A percentile compares a stretch with the other conserved stretches of the same genome.
Evolutionary conservation across 1,140 invertebrate genomes (phyloP).

Genomic region (Achroia grisella): DNA sequence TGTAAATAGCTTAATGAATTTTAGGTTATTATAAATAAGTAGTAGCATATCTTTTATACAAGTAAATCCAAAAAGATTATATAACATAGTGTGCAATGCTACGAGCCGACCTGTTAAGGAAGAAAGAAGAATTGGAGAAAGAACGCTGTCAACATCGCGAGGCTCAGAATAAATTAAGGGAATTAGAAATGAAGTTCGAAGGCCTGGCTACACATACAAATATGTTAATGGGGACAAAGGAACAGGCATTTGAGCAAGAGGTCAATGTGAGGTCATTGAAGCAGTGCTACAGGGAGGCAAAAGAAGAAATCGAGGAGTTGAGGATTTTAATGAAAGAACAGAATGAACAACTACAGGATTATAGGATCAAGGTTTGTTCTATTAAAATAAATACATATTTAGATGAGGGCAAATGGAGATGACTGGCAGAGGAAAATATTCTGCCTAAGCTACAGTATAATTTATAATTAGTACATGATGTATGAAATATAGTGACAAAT

Average conservation of each 20-base stretch:
- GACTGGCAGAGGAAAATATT: too few species aligned
- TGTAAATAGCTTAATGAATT: too few species aligned
- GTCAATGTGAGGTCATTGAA: conserved; percentile 76
- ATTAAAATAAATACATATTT: too few species aligned
- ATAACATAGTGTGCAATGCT: conserved; percentile 52
- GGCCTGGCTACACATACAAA: conserved; percentile 53
- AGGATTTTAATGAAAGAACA: conserved; percentile 81
- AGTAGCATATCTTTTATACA: too few species aligned
- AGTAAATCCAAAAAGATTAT: not conserved
- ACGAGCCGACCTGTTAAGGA: conserved; percentile 42
- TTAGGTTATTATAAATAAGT: too few species aligned
- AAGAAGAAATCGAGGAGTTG: conserved; percentile 81
- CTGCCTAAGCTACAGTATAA: too few species aligned
- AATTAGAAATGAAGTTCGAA: conserved; percentile 61
- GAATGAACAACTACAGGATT: conserved; percentile 81
- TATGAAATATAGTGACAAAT: too few species aligned
- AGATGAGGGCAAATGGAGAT: not conserved
- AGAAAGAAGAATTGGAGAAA: conserved; percentile 60
- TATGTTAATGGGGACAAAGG: conserved; percentile 71
- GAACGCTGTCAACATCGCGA: conserved; percentile 56
- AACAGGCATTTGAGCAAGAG: conserved; percentile 78
- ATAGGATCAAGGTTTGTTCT: conserved; percentile 78
- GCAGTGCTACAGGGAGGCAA: conserved; percentile 77
- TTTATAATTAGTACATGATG: too few species aligned
- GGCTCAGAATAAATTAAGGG: conserved; percentile 46